A percentile compares a stretch with the other conserved stretches of the same genome.
Evolutionary conservation across 2,113 vertebrate species (phyloP).

Genomic region (Chaenogobius annularis): DNA sequence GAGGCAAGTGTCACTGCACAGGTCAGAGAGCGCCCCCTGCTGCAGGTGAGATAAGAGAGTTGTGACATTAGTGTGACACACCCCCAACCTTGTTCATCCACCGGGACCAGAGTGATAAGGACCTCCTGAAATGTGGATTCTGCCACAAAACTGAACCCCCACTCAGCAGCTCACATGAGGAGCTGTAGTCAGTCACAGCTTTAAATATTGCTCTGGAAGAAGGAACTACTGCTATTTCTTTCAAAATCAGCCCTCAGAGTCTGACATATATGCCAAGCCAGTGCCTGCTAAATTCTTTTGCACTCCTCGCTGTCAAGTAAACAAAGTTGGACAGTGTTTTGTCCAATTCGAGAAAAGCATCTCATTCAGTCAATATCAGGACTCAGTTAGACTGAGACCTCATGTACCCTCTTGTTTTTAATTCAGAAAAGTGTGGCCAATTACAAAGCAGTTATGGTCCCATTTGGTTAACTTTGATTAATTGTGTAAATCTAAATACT

Average conservation of each 20-base stretch:
- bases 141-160: slow-evolving; percentile 9
- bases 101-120: slow-evolving; percentile 54
- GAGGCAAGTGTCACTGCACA: slow-evolving; percentile 73
- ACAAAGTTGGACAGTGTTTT: neutral
- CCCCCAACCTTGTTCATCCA: slow-evolving; percentile 57
- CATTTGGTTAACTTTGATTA: neutral
- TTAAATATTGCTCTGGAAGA: neutral
- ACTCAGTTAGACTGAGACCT: neutral
- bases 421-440: neutral
- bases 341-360: neutral
- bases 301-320: neutral
- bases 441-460: neutral
- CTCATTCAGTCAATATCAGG: neutral
- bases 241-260: neutral
- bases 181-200: slow-evolving; percentile 7
- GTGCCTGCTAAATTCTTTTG: neutral
- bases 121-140: slow-evolving; percentile 29
- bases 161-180: slow-evolving; percentile 25
- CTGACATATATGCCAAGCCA: neutral
- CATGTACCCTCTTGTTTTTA: neutral
- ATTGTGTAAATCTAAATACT: neutral
- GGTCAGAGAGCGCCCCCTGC: slow-evolving; percentile 78
- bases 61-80: slow-evolving; percentile 72
- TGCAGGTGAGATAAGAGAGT: slow-evolving; percentile 83
- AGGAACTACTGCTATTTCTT: neutral